Conservation (phyloP, 2,888 invertebrate genomes). For the Cryptus armator region DNA sequence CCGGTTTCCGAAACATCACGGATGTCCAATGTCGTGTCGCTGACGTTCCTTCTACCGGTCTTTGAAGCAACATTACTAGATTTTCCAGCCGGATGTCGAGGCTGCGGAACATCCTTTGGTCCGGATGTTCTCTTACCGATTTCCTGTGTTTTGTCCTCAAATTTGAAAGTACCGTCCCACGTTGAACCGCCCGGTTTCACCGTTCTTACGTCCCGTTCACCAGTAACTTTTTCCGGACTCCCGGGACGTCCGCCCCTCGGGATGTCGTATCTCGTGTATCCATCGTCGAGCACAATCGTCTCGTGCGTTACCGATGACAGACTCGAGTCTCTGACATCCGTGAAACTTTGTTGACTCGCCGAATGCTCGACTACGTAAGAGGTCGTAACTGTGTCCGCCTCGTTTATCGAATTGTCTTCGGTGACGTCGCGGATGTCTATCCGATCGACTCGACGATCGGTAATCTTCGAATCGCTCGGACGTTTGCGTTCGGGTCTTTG, state of each 20-base stretch:
- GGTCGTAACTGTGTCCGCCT: slow-evolving; percentile 77
- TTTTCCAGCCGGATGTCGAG: slow-evolving; percentile 56
- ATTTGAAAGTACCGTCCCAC: slow-evolving; percentile 80
- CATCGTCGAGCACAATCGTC: slow-evolving; percentile 64
- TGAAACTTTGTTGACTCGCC: slow-evolving; percentile 78
- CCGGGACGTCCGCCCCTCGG: slow-evolving; percentile 68
- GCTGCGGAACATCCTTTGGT: slow-evolving; percentile 15
- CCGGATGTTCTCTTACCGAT: slow-evolving; percentile 1
- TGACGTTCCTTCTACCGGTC: slow-evolving; percentile 68
- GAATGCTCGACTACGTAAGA: slow-evolving; percentile 81
- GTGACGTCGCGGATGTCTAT: slow-evolving; percentile 79
- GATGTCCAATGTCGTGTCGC: slow-evolving; percentile 73
- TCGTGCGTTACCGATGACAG: slow-evolving; percentile 72
- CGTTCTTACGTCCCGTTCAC: slow-evolving; percentile 71
- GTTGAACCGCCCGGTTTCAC: slow-evolving; percentile 78
- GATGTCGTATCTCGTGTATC: slow-evolving; percentile 36
- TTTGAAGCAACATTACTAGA: slow-evolving; percentile 47
- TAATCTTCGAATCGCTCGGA: slow-evolving; percentile 59
- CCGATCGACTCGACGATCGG: slow-evolving; percentile 67
- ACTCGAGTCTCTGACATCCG: slow-evolving; percentile 75
- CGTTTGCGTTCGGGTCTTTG: slow-evolving; percentile 61
- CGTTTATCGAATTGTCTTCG: slow-evolving; percentile 81
- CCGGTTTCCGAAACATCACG: slow-evolving; percentile 63
- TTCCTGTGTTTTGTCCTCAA: slow-evolving; percentile 43
- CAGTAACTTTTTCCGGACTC: slow-evolving; percentile 72